Conservation (phyloP, 2,797 vertebrate species). For the Enoplosus armatus region DNA sequence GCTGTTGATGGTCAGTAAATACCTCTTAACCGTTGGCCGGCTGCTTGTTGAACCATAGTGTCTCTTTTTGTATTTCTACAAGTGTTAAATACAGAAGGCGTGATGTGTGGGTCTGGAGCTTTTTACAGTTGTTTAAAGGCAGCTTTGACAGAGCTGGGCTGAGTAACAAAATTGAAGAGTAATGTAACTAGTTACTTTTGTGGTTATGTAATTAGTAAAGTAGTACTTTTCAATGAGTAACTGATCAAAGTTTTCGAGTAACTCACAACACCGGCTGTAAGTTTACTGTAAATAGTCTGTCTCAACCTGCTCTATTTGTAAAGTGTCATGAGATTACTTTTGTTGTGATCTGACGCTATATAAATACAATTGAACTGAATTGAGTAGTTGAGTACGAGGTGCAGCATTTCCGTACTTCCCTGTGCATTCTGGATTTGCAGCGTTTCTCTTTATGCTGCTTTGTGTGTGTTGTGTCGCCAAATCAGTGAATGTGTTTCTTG, state of each 20-base stretch:
- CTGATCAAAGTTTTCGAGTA: neutral
- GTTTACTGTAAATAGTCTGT: no score
- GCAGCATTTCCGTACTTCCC: neutral
- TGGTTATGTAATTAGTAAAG: neutral
- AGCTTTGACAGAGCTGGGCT: neutral
- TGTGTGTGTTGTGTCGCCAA: neutral
- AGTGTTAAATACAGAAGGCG: neutral
- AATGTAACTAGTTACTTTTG: neutral
- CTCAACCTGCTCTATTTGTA: no score
- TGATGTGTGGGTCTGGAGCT: neutral
- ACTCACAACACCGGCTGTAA: neutral
- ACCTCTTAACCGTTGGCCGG: neutral
- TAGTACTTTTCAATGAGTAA: neutral
- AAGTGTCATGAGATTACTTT: no score
- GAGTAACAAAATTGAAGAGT: conserved; percentile 10
- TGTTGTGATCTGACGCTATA: no score
- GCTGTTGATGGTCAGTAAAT: conserved; percentile 2
- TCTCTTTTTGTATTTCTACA: neutral
- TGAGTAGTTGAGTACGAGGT: neutral
- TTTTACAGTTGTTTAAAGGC: conserved; percentile 13
- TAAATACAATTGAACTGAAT: no score
- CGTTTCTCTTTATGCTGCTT: neutral
- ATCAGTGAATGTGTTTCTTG: neutral
- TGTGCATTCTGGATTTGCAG: neutral
- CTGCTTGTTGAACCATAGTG: conserved; percentile 9